These are phyloP conservation scores for Meloe dianella DNA, from an alignment of 2,888 invertebrate genomes.

Conservation along the genomic window DNA sequence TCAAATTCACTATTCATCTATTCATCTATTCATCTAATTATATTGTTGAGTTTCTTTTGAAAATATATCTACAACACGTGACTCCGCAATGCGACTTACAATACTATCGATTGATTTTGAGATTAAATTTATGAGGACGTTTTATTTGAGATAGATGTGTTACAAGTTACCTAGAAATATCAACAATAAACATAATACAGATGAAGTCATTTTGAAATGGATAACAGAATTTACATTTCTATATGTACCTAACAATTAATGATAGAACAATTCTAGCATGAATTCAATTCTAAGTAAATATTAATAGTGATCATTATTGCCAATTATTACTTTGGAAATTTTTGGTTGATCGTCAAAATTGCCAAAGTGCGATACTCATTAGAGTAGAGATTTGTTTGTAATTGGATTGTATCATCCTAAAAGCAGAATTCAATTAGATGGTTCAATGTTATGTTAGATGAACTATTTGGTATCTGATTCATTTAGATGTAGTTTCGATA, in stretches of 20 bases:
- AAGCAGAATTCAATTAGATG: neutral
- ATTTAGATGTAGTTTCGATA: neutral
- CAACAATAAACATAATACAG: neutral
- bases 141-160: slow-evolving; percentile 28
- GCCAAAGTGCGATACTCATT: no score
- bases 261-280: no score
- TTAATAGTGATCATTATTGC: no score
- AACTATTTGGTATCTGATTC: neutral
- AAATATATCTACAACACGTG: slow-evolving; percentile 27
- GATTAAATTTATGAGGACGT: slow-evolving; percentile 28
- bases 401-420: neutral
- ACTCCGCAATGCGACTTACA: slow-evolving; percentile 31
- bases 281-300: no score
- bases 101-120: slow-evolving; percentile 30
- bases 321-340: no score
- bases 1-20: slow-evolving; percentile 1
- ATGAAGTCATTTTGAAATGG: neutral
- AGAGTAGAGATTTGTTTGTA: neutral
- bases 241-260: no score
- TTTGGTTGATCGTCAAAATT: no score
- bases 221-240: neutral
- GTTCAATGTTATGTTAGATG: neutral
- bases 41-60: slow-evolving; percentile 16
- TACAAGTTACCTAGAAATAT: slow-evolving; percentile 14
- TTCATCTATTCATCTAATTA: slow-evolving; percentile 14